A percentile compares a stretch with the other conserved stretches of the same genome.
phyloP scores from a whole-genome alignment of 2,888 invertebrate genomes.

The Tetranychus truncatus region DNA sequence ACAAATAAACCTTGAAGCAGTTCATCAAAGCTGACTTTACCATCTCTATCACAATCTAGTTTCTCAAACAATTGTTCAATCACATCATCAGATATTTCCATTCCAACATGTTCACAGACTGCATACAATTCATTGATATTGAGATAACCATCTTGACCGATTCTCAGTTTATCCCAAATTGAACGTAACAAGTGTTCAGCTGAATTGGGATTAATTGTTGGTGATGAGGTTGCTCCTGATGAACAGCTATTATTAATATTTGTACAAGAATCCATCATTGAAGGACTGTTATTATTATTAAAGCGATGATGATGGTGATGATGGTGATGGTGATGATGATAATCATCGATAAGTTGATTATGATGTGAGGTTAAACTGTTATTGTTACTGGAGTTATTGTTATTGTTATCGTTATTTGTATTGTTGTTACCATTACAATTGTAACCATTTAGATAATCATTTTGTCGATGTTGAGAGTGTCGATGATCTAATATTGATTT shows the following conservation, averaged over 20 bases:
- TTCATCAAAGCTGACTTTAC: conserved; percentile 12
- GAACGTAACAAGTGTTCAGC: conserved; percentile 42
- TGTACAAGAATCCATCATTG: not conserved
- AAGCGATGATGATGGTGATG: not conserved
- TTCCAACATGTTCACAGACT: conserved; percentile 48
- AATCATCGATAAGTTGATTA: not conserved
- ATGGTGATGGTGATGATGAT: conserved; percentile 8
- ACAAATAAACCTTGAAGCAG: conserved; percentile 8
- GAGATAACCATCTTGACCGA: conserved; percentile 44
- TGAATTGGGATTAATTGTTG: not conserved
- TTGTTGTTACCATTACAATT: not conserved
- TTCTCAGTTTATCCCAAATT: conserved; percentile 45
- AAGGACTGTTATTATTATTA: not conserved
- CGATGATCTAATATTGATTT: not conserved
- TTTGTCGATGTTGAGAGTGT: not conserved
- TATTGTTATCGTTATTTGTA: not conserved
- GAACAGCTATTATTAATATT: not conserved
- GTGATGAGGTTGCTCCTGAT: not conserved
- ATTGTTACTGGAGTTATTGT: not conserved
- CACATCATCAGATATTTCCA: conserved; percentile 47
- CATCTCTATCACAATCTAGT: conserved; percentile 12
- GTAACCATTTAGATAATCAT: conserved; percentile 1
- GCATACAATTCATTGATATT: conserved; percentile 45
- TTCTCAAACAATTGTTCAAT: conserved; percentile 15
- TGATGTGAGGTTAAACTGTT: conserved; percentile 10